Evolutionary conservation across 2,113 vertebrate genomes (phyloP), one percentile per base, ranked within the genome.

Genomic region (Pongo pygmaeus): DNA sequence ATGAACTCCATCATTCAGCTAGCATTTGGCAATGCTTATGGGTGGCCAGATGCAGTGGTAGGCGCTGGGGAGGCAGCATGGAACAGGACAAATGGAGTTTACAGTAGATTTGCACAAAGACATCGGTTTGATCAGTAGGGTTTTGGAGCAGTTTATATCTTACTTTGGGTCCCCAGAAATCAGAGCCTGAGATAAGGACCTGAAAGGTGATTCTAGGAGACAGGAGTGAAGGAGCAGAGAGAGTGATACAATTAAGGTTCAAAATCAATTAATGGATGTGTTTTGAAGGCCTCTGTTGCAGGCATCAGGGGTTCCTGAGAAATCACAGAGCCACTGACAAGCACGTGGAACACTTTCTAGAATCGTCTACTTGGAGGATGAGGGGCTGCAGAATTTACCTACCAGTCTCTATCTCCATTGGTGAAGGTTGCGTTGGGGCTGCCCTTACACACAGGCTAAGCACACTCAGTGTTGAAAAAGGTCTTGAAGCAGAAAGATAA

Each of bases 21-120:
- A 67, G 9, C 1, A 35, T 78, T 48, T 72, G 70, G 38, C 50
- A 8, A 30, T 20, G 7, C 35, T 5, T 35, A 40, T 3, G 1
- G 40, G 32, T 0, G 46, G 22, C 16, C 9, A 35, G n/a, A 61
- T 0, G 3, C 6, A 32, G n/a, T 1, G 0, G 6, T 30, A 79
- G 38, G 88, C 18, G 5, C 35, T n/a, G 50, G 16, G 12, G 52
- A 61, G 13, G 35, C 10, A 48, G 43, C 59, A 30, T 17, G 40
- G 38, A 83, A 59, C 1, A 84, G n/a, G 75, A 69, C 2, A 89
- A 80, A 75, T 27, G 43, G 17, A 79, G 25, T 77, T 40, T 52
- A n/a, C 5, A 46, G 55, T 30, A 59, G 23, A 75, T 86, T 50
- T 93, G 12, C 30, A 23, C 13, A 43, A 25, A 32, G 57, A 52